Percentiles rank a stretch among this genome's conserved stretches.
phyloP scores from a whole-genome alignment of 2,113 vertebrate species.

The Tichodroma muraria region DNA sequence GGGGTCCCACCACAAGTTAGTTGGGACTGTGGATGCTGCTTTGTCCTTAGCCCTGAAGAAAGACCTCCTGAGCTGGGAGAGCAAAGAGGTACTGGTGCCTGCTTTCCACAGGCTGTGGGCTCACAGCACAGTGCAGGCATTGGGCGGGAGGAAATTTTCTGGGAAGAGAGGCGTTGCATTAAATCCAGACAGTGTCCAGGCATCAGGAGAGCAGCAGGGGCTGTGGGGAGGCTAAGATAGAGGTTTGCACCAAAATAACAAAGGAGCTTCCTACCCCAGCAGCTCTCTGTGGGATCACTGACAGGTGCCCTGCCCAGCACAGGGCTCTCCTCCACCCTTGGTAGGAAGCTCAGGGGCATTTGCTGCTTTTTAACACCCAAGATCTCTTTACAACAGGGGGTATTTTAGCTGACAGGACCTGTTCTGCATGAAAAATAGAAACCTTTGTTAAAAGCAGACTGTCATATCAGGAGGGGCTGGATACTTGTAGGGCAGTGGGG shows the following conservation, averaged over 20 bases:
- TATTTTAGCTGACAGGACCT: not conserved
- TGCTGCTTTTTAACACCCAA: not conserved
- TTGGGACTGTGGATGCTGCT: not conserved
- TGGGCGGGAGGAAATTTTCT: not conserved
- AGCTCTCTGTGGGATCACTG: not conserved
- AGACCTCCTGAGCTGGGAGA: not conserved
- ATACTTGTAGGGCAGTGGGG: not conserved
- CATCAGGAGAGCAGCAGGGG: not conserved
- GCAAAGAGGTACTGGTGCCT: not conserved
- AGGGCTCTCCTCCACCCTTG: not conserved
- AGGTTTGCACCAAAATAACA: not conserved
- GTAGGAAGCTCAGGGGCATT: not conserved
- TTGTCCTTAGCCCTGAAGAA: not conserved
- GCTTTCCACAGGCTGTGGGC: not conserved
- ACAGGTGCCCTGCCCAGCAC: not conserved
- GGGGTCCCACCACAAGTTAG: not conserved
- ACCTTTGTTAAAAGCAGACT: not conserved
- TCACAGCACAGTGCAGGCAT: rapidly evolving
- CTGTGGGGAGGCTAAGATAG: not conserved
- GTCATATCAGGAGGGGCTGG: rapidly evolving
- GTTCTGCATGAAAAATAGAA: not conserved
- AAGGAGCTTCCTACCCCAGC: not conserved
- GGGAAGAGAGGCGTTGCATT: not conserved
- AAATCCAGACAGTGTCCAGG: not conserved
- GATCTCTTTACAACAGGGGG: not conserved